Evolutionary conservation across 2,888 invertebrate species (phyloP).

Genomic region (Phrixothrix hirtus): DNA sequence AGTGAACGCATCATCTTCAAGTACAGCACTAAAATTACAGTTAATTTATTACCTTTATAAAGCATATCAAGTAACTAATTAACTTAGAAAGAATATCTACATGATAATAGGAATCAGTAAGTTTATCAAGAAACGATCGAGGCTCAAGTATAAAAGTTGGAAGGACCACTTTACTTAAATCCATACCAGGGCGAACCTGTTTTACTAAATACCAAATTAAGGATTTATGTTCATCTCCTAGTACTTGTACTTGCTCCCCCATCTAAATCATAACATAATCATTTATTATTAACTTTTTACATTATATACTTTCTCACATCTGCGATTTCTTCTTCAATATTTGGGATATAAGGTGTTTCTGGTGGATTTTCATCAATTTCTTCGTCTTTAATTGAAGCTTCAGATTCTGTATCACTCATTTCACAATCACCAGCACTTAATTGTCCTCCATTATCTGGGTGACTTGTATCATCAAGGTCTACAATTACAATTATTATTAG

Average conservation of each 20-base stretch:
- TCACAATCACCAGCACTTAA: conserved; percentile 58
- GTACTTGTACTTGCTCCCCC: conserved; percentile 86
- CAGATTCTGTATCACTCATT: conserved; percentile 66
- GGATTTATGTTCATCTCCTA: conserved; percentile 93
- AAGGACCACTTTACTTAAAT: conserved; percentile 88
- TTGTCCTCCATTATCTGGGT: conserved; percentile 65
- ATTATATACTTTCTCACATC: conserved; percentile 47
- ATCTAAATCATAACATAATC: conserved; percentile 57
- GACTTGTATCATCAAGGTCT: conserved; percentile 76
- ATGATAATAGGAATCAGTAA: conserved; percentile 93
- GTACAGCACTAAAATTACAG: conserved; percentile 68
- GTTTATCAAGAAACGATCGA: conserved; percentile 89
- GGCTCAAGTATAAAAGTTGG: conserved; percentile 95
- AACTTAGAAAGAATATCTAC: conserved; percentile 87
- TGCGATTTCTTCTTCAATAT: conserved; percentile 65
- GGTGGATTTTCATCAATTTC: conserved; percentile 57
- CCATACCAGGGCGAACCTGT: conserved; percentile 96
- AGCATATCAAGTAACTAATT: conserved; percentile 40
- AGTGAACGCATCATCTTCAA: conserved; percentile 84
- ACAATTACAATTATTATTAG: too few relatives aligned
- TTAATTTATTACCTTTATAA: neutral
- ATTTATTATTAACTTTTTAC: neutral
- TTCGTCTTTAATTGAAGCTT: conserved; percentile 62
- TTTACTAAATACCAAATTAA: conserved; percentile 93
- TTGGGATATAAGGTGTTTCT: conserved; percentile 65